A percentile compares a stretch with the other conserved stretches of the same genome.
These are phyloP conservation scores for Ornithoptera alexandrae DNA, from an alignment of 2,888 invertebrate species.

Conservation along the genomic window DNA sequence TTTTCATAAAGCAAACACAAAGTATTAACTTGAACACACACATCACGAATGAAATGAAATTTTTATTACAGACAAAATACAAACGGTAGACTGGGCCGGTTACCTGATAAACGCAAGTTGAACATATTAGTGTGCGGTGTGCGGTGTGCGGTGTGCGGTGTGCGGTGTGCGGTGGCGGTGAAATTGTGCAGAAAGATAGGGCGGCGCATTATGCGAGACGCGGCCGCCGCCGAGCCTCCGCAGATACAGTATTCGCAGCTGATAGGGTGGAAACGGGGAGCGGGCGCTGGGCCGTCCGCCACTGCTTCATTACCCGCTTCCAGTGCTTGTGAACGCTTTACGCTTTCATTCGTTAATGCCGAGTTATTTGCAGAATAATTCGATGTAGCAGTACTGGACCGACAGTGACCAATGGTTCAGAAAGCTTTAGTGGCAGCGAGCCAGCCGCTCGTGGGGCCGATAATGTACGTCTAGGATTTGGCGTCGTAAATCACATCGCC, in stretches of 20 bases:
- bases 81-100: neutral
- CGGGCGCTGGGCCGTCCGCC: constrained; percentile 9
- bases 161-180: neutral
- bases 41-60: too few relatives aligned
- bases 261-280: constrained; percentile 21
- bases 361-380: constrained; percentile 7
- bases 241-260: constrained; percentile 15
- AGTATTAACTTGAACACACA: too few relatives aligned
- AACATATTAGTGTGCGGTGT: constrained; percentile 4
- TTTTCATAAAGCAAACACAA: too few relatives aligned
- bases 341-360: constrained; percentile 5
- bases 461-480: too few relatives aligned
- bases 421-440: neutral
- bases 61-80: neutral
- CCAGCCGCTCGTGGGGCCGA: neutral
- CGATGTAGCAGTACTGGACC: neutral
- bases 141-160: too few relatives aligned
- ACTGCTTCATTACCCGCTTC: constrained; percentile 17
- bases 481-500: too few relatives aligned
- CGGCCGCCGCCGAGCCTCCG: neutral
- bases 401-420: constrained; percentile 2
- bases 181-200: constrained; percentile 27
- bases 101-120: constrained; percentile 20
- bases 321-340: constrained; percentile 10
- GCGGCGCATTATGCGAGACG: constrained; percentile 2